Evolutionary conservation across 2,797 vertebrate genomes (phyloP).

Genomic region (Danio albolineatus): DNA sequence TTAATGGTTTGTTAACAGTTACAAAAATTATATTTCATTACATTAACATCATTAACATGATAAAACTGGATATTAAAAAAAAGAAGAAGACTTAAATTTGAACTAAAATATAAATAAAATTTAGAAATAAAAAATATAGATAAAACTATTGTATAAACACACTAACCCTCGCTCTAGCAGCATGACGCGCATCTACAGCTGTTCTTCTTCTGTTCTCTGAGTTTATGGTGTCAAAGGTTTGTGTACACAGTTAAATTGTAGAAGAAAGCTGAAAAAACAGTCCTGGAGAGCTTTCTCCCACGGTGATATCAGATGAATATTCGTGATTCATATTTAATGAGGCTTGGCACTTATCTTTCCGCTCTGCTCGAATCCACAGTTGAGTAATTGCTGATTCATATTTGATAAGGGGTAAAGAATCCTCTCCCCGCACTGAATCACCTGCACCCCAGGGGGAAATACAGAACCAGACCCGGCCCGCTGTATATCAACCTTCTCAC

Average conservation of each 20-base stretch:
- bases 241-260: conserved; percentile 25
- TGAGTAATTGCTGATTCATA: conserved; percentile 52
- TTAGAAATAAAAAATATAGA: not conserved
- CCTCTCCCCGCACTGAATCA: conserved; percentile 33
- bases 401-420: conserved; percentile 46
- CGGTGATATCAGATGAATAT: conserved; percentile 39
- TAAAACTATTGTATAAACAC: not conserved
- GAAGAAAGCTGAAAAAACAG: conserved; percentile 28
- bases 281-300: conserved; percentile 16
- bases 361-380: conserved; percentile 38
- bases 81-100: not conserved
- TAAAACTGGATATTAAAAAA: too few relatives aligned
- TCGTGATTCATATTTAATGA: conserved; percentile 57
- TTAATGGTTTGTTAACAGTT: too few relatives aligned
- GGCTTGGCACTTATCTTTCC: conserved; percentile 43
- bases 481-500: conserved; percentile 14
- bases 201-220: not conserved
- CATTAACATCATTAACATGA: too few relatives aligned
- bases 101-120: not conserved
- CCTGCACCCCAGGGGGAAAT: conserved; percentile 24
- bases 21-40: too few relatives aligned
- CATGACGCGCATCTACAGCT: not conserved
- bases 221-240: not conserved
- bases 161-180: not conserved
- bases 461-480: not conserved